phyloP scores from a whole-genome alignment of 2,888 invertebrate species.

The Tenthredo amoena region DNA sequence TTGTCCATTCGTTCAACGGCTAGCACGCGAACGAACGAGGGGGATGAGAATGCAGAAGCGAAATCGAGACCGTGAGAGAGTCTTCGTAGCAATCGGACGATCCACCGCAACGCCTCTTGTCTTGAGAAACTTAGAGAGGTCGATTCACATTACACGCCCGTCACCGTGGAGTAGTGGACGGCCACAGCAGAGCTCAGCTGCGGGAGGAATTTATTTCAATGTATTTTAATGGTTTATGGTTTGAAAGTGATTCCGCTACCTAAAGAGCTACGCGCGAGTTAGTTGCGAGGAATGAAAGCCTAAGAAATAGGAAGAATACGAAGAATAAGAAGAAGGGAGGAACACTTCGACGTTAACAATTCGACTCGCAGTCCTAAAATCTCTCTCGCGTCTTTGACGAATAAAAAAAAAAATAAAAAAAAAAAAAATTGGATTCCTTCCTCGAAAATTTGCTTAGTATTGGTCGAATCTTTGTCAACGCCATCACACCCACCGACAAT shows the following conservation, averaged over 20 bases:
- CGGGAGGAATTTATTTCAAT: slow-evolving; percentile 15
- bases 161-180: slow-evolving; percentile 20
- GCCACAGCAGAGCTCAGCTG: neutral
- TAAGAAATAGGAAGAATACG: neutral
- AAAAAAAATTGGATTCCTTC: neutral
- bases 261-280: neutral
- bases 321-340: neutral
- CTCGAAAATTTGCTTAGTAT: slow-evolving; percentile 9
- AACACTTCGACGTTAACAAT: neutral
- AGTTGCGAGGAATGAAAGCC: neutral
- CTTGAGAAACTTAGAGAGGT: slow-evolving; percentile 38
- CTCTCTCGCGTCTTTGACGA: neutral
- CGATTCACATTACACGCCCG: slow-evolving; percentile 38
- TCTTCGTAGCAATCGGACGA: slow-evolving; percentile 33
- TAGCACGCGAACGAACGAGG: slow-evolving; percentile 25
- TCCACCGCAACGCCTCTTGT: slow-evolving; percentile 41
- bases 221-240: slow-evolving; percentile 25
- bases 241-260: neutral
- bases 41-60: slow-evolving; percentile 37
- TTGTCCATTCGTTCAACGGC: slow-evolving; percentile 2
- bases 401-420: neutral
- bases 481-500: neutral
- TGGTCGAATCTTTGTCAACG: slow-evolving; percentile 40
- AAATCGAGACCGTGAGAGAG: slow-evolving; percentile 43
- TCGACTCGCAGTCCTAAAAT: slow-evolving; percentile 14